Percentiles rank a stretch among this genome's conserved stretches.
phyloP scores from a whole-genome alignment of 2,113 vertebrate genomes.

The Pogona vitticeps region DNA sequence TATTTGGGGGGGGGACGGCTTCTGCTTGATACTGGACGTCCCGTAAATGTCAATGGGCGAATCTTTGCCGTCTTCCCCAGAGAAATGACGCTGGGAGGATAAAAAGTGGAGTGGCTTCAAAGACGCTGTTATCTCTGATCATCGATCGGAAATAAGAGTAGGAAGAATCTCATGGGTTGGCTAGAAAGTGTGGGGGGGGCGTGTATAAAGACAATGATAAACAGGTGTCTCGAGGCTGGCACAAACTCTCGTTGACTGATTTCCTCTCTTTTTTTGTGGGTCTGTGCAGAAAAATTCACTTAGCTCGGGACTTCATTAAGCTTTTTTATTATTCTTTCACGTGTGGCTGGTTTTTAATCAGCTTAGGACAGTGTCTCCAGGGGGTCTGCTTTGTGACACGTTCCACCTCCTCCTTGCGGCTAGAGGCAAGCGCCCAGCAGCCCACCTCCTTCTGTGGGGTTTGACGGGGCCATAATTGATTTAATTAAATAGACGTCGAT shows the following conservation, averaged over 20 bases:
- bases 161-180: too few relatives aligned
- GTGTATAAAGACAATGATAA: too few relatives aligned
- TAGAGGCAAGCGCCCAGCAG: neutral
- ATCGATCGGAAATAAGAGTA: too few relatives aligned
- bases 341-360: constrained; percentile 15
- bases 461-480: too few relatives aligned
- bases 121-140: too few relatives aligned
- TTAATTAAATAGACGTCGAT: neutral
- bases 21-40: too few relatives aligned
- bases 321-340: neutral
- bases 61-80: too few relatives aligned
- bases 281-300: neutral
- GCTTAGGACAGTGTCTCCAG: neutral
- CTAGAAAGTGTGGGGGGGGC: too few relatives aligned
- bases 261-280: neutral
- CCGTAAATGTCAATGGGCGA: too few relatives aligned
- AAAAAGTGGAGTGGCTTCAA: too few relatives aligned
- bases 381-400: neutral
- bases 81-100: too few relatives aligned
- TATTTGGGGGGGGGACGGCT: too few relatives aligned
- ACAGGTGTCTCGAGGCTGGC: neutral
- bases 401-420: neutral
- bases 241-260: neutral
- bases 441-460: neutral
- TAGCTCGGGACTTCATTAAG: constrained; percentile 3